Base-by-base conservation (phyloP, 2,888 invertebrate genomes). In the Dusona sp. region DNA sequence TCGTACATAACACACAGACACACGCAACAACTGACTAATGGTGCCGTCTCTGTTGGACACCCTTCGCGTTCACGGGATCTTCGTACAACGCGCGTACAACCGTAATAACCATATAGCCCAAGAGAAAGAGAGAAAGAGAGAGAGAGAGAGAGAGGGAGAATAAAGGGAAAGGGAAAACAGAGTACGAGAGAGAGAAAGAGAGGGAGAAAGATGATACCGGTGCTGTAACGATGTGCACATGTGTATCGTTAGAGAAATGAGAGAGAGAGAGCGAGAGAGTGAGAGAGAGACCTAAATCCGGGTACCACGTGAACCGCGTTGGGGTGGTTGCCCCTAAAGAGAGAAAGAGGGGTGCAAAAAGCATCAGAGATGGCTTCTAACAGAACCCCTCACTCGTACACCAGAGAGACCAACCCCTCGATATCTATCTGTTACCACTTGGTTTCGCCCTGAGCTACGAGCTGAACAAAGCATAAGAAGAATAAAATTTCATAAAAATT, bases 401-500 rank as follows among this genome's bases (percentile, higher is more conserved):
- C 92, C 92, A 91, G 91, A 91, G 91, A 91, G 90, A 91, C 91
- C 91, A 90, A 89, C 89, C 90, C 91, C 89, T 89, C 89, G 89
- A 89, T 90, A 68, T 81, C 22, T 64, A 33, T 81, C 67, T 36
- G 70, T 61, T 61, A 73, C 73, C 80, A 72, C 73, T 80, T 65
- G 42, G 73, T 80, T 80, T 73, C 57, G 22, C 64, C 7, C 36
- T 51, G 1, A 22, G 65, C 61, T 8, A 29, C 61, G 25, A 64
- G 7, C 3, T 19, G 19, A n/a, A 19, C 13, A 16, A 42, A 57
- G n/a, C 25, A 9, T 11, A 54, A 64, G 64, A 29, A 61, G 6
- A 64, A 45, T n/a, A 48, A 65, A 48, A 16, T 6, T 1, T 13
- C 2, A 13, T n/a, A 11, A 36, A 25, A 22, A 19, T 16, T 16